Percentiles rank a stretch among this genome's conserved stretches.
phyloP scores from a whole-genome alignment of 2,797 vertebrate genomes.

The Urosaurus nigricauda region DNA sequence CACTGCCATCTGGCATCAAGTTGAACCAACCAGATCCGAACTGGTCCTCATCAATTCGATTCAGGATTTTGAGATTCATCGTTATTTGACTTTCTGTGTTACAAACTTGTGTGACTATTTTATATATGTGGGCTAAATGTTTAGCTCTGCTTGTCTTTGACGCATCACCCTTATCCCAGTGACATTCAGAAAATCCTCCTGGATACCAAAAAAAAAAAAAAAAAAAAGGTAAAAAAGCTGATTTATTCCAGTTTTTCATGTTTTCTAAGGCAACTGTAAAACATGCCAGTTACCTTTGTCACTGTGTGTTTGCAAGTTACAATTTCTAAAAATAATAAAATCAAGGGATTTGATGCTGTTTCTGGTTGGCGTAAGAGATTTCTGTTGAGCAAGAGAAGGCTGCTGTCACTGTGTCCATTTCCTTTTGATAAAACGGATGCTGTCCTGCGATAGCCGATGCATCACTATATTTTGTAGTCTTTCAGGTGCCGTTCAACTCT shows the following conservation, averaged over 20 bases:
- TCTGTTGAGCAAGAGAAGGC: constrained; percentile 52
- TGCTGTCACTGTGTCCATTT: neutral
- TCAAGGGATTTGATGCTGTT: neutral
- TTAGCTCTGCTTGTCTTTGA: constrained; percentile 65
- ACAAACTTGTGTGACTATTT: too few relatives aligned
- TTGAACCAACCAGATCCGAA: too few relatives aligned
- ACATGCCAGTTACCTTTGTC: neutral
- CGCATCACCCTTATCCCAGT: constrained; percentile 14
- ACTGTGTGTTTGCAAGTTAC: neutral
- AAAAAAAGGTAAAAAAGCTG: too few relatives aligned
- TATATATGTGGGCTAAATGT: constrained; percentile 57
- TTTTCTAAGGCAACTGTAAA: neutral
- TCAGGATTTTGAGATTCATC: too few relatives aligned
- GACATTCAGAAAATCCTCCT: neutral
- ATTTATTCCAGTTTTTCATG: neutral
- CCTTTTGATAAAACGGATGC: neutral
- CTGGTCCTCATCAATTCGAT: too few relatives aligned
- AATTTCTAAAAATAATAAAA: neutral
- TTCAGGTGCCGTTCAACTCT: neutral
- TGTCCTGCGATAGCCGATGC: neutral
- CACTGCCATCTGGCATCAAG: too few relatives aligned
- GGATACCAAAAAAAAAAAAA: neutral
- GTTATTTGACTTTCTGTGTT: neutral
- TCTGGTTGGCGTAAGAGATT: constrained; percentile 65
- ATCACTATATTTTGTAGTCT: neutral